A percentile compares a stretch with the other conserved stretches of the same genome.
Conservation (phyloP, 2,797 vertebrate species). For the Chrosomus eos region DNA sequence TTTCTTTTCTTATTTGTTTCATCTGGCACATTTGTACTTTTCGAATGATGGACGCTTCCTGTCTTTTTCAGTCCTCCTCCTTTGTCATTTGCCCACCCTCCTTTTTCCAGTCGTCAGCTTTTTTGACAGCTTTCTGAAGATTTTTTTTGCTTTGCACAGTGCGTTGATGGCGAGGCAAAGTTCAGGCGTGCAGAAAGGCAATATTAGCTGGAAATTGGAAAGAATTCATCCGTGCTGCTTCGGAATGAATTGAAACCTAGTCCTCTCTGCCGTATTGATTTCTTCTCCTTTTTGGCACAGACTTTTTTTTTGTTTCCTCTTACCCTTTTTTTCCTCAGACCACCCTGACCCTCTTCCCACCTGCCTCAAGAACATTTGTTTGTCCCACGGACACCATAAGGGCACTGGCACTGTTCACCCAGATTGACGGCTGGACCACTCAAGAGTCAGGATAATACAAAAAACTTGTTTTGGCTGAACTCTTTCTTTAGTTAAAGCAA, state of each 20-base stretch:
- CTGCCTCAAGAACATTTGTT: conserved; percentile 2
- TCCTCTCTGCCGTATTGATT: conserved; percentile 58
- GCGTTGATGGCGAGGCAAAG: conserved; percentile 48
- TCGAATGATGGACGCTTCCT: conserved; percentile 41
- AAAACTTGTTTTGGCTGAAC: background rate
- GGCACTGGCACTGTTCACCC: background rate
- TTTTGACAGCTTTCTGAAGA: conserved; percentile 50
- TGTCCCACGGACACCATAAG: background rate
- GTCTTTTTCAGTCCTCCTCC: conserved; percentile 20
- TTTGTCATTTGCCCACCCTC: conserved; percentile 21
- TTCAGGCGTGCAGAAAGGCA: conserved; percentile 64
- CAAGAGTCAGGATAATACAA: background rate
- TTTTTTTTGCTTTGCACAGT: conserved; percentile 33
- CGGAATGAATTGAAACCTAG: conserved; percentile 69
- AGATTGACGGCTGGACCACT: background rate
- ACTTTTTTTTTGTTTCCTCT: conserved; percentile 4
- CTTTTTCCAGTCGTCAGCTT: conserved; percentile 44
- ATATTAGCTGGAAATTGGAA: conserved; percentile 71
- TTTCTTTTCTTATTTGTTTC: conserved; percentile 32
- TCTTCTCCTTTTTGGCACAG: conserved; percentile 36
- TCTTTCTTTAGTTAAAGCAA: background rate
- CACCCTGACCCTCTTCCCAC: background rate
- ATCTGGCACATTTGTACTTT: conserved; percentile 24
- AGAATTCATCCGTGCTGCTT: conserved; percentile 72
- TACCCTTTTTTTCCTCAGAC: background rate